Base-by-base conservation (phyloP, 2,888 invertebrate genomes). In the Antheraea yamamai region DNA sequence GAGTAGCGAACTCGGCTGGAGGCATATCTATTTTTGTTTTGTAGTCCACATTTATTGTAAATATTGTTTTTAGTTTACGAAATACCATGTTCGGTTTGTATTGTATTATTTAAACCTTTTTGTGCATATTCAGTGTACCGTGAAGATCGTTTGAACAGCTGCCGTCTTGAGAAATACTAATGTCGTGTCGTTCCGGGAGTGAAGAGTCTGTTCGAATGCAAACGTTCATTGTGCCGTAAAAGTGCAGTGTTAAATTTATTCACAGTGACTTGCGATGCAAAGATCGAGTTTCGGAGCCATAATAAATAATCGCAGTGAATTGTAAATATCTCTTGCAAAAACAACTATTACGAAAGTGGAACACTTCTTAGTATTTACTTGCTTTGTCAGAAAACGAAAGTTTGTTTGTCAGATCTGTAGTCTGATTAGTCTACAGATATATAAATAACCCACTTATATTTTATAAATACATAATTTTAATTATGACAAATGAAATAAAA, bases 31-130 rank as follows among this genome's bases (percentile, higher is more conserved):
- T 94, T 94, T 94, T 92, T 89, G 89, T 93, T 92, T 89, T 86
- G 88, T 86, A 91, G 89, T 90, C 88, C 89, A 89, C 86, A 90
- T 92, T 87, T 86, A 88, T 87, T 85, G 90, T 92, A 92, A 92
- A 93, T 92, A 94, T 92, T 93, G 92, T 92, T 89, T 90, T 90
- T 88, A 83, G 86, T 92, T 88, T 47, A 88, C 84, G 92, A 89
- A 88, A 91, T 85, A 80, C 81, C 77, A 80, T 83, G 85, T 82
- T 88, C 84, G 85, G 84, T 84, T 85, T 80, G 76, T 80, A 88
- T 85, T 80, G 76, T 80, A 88, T 61, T 85, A 84, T 88, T 84
- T 81, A 79, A 77, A 75, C 78, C 80, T 80, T 85, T 83, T 83
- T 75, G 76, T 77, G 73, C 81, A 76, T 78, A 61, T 74, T 79